A percentile compares a stretch with the other conserved stretches of the same genome.
Conservation (phyloP, 2,888 invertebrate species). For the Keiferia lycopersicella region DNA sequence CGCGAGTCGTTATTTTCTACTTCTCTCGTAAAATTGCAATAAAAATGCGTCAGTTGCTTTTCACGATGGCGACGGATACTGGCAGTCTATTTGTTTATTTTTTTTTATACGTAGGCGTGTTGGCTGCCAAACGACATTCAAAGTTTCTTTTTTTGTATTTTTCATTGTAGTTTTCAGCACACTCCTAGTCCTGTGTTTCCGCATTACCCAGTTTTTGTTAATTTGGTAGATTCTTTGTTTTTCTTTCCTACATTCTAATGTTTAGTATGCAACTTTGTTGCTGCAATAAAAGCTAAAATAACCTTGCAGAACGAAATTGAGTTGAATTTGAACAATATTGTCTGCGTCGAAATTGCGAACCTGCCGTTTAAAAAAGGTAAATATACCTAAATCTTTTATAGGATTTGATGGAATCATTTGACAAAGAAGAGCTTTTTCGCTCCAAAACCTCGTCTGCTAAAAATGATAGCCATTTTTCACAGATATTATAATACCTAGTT, state of each 20-base stretch:
- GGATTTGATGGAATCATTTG: constrained; percentile 1
- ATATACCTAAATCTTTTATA: too few species aligned
- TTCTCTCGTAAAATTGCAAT: background rate
- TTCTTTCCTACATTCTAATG: background rate
- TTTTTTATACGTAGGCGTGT: background rate
- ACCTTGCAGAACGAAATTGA: background rate
- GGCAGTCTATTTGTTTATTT: background rate
- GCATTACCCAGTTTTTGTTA: background rate
- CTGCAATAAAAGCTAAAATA: constrained; percentile 14
- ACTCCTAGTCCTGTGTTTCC: too few species aligned
- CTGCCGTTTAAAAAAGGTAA: too few species aligned
- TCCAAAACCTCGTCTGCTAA: background rate
- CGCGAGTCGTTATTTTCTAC: constrained; percentile 1
- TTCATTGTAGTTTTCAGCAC: too few species aligned
- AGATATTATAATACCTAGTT: too few species aligned
- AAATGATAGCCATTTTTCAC: too few species aligned
- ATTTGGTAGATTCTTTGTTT: too few species aligned
- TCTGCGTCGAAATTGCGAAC: background rate
- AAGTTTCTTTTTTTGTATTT: background rate
- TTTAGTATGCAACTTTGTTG: background rate
- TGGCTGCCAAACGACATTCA: background rate
- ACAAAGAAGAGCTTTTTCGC: background rate
- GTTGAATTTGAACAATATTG: background rate
- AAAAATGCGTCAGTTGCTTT: background rate
- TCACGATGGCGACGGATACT: background rate